A percentile compares a stretch with the other conserved stretches of the same genome.
Conservation (phyloP, 2,888 invertebrate genomes). For the Portevinia maculata region DNA sequence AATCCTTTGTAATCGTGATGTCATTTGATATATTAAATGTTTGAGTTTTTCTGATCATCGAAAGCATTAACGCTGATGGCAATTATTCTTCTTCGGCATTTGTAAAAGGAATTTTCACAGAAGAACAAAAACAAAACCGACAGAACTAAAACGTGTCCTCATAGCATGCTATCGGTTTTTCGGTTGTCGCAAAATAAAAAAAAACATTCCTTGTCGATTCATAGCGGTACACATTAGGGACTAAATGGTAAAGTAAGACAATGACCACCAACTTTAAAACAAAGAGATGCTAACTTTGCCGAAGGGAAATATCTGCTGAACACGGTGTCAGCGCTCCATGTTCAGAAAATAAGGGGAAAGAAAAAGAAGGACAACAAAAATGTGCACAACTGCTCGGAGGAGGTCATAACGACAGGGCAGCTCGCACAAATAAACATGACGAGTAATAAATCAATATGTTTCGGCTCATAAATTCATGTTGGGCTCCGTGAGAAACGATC, state of each 20-base stretch:
- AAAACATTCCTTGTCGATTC: constrained; percentile 3
- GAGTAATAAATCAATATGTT: constrained; percentile 72
- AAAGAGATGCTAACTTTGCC: constrained; percentile 20
- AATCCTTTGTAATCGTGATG: constrained; percentile 24
- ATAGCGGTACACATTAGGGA: constrained; percentile 24
- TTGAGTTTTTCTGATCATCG: not conserved
- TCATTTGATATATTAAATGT: constrained; percentile 22
- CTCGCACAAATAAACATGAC: constrained; percentile 70
- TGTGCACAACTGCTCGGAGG: constrained; percentile 35
- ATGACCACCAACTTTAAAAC: not conserved
- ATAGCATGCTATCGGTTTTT: constrained; percentile 30
- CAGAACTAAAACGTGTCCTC: constrained; percentile 27
- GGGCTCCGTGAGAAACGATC: constrained; percentile 69
- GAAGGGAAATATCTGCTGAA: constrained; percentile 29
- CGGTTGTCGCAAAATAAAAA: constrained; percentile 7
- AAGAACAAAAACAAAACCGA: not conserved
- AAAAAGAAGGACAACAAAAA: not conserved
- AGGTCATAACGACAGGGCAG: constrained; percentile 51
- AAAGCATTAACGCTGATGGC: not conserved
- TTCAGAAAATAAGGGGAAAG: not conserved
- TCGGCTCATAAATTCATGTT: constrained; percentile 72
- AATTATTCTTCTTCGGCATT: not conserved
- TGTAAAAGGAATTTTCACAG: not conserved
- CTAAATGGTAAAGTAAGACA: constrained; percentile 5
- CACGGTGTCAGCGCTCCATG: constrained; percentile 18